A percentile compares a stretch with the other conserved stretches of the same genome.
Conservation (phyloP, 2,888 invertebrate species). For the Spicauda simplicius region DNA sequence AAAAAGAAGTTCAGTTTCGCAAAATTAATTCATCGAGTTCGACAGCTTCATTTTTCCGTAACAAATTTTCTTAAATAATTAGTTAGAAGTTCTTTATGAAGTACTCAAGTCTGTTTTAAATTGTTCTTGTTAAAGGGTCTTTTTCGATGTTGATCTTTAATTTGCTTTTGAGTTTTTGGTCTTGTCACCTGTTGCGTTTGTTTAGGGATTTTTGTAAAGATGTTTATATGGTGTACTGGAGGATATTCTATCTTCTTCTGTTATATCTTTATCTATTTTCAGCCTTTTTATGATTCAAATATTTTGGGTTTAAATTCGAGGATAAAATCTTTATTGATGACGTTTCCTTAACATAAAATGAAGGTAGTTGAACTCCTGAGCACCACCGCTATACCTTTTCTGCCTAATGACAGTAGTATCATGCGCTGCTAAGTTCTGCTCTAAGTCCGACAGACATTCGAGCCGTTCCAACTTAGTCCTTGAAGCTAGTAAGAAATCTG, state of each 20-base stretch:
- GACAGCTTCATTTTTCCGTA: constrained; percentile 49
- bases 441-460: too few species aligned
- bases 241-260: not conserved
- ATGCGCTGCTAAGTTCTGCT: too few species aligned
- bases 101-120: constrained; percentile 40
- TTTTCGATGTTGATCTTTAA: constrained; percentile 43
- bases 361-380: too few species aligned
- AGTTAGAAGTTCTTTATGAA: constrained; percentile 43
- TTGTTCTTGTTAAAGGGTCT: constrained; percentile 40
- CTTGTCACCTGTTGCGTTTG: not conserved
- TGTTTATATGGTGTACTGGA: not conserved
- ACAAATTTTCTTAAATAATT: constrained; percentile 53
- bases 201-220: not conserved
- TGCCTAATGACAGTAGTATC: too few species aligned
- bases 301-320: too few species aligned
- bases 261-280: too few species aligned
- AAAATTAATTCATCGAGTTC: constrained; percentile 69
- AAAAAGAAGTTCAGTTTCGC: constrained; percentile 52
- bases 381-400: too few species aligned
- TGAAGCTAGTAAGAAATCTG: too few species aligned
- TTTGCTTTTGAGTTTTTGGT: constrained; percentile 18
- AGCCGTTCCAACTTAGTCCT: too few species aligned
- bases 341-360: too few species aligned
- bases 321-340: too few species aligned
- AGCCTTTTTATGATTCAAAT: too few species aligned